Evolutionary conservation across 2,797 vertebrate species (phyloP), one percentile per base, ranked within the genome.

Genomic region (Heliangelus exortis): DNA sequence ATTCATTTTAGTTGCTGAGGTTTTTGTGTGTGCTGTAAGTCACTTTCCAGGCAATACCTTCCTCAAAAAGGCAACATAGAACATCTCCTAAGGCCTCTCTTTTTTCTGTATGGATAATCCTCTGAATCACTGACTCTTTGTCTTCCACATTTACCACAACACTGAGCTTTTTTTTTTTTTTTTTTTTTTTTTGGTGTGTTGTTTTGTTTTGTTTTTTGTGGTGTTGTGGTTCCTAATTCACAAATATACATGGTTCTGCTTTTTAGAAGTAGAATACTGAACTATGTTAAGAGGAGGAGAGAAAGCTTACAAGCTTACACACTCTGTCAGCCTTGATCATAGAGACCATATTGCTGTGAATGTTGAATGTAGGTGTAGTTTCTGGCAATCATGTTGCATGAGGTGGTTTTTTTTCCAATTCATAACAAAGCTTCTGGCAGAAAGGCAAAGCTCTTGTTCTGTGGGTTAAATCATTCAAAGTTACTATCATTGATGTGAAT

Each of bases 71-170:
- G 10, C 36, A 69, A 68, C 2, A 26, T 48, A 61, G 34, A 83
- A 33, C 43, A 36, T 79, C 93, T 94, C 73, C 61, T 61, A 92
- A 89, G 26, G 53, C 66, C 33, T 57, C 2, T 62, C 3, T 84
- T 89, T 53, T 33, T 89, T 91, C 92, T 87, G 41, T 81, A 55
- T 83, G 90, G 90, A 73, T 67, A 95, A 80, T 92, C 14, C 61
- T 87, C 74, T 87, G 93, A 97, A 85, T 96, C 72, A 16, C 13
- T 66, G 91, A 76, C 69, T 90, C 90, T 94, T 80, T 91, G 34
- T 95, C 94, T 97, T 96, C 89, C 58, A 92, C 29, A 5, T 95
- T 93, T 96, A 90, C 66, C 69, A 79, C 62, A 95, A 88, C 79
- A 93, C 69, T 96, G 86, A 94, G 69, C 74, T 96, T 34, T 8